Conservation (phyloP, 2,113 vertebrate genomes). For the Brachyistius frenatus region DNA sequence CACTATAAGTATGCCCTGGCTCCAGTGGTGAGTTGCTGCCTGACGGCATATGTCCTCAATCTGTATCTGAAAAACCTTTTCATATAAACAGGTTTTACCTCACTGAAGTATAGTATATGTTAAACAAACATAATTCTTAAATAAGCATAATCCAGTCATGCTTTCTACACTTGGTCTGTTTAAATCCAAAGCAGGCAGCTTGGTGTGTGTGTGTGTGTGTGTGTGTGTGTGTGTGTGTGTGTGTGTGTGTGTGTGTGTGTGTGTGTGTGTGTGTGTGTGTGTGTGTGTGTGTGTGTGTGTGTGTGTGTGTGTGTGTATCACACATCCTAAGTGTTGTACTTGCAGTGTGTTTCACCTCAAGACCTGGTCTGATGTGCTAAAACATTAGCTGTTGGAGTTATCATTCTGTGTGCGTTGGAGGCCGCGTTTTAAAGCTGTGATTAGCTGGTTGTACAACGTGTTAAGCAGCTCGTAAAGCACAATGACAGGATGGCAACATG, state of each 20-base stretch:
- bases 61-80: constrained; percentile 10
- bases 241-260: too few relatives aligned
- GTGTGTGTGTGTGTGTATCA: too few relatives aligned
- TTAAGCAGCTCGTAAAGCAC: constrained; percentile 20
- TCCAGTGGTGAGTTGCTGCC: neutral
- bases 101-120: neutral
- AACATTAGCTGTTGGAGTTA: neutral
- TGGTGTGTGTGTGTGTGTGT: too few relatives aligned
- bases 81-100: constrained; percentile 8
- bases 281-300: too few relatives aligned
- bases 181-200: constrained; percentile 2
- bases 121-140: constrained; percentile 18
- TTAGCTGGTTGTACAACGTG: neutral
- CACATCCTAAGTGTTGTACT: too few relatives aligned
- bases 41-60: constrained; percentile 37
- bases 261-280: too few relatives aligned
- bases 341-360: neutral
- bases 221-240: too few relatives aligned
- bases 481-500: neutral
- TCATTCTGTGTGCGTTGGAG: neutral
- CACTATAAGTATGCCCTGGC: constrained; percentile 25
- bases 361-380: too few relatives aligned
- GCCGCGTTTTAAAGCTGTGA: neutral
- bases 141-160: constrained; percentile 5
- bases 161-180: constrained; percentile 1